phyloP scores from a whole-genome alignment of 2,888 invertebrate genomes.

The Troides aeacus region DNA sequence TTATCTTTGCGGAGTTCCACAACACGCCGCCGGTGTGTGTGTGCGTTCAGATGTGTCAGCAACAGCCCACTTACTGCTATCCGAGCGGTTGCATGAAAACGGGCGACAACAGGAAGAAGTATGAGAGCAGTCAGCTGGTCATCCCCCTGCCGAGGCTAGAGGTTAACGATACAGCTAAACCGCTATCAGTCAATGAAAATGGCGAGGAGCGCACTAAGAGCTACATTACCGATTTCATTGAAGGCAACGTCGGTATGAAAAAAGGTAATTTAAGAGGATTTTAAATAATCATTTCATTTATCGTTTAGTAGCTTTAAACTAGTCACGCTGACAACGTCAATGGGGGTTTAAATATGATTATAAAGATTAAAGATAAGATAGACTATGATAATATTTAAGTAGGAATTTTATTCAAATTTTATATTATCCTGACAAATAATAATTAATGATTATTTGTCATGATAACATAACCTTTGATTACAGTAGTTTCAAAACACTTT shows the following conservation, averaged over 20 bases:
- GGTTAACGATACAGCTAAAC: slow-evolving; percentile 36
- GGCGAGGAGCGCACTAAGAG: slow-evolving; percentile 5
- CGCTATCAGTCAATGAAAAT: slow-evolving; percentile 6
- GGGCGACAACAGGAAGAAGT: slow-evolving; percentile 38
- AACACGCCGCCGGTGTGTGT: slow-evolving; percentile 57
- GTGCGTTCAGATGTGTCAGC: slow-evolving; percentile 64
- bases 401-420: too few relatives aligned
- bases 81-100: slow-evolving; percentile 62
- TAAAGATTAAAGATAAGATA: too few relatives aligned
- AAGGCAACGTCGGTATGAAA: slow-evolving; percentile 8
- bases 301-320: too few relatives aligned
- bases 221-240: slow-evolving; percentile 15
- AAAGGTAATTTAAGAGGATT: slow-evolving; percentile 2
- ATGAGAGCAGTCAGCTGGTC: slow-evolving; percentile 19
- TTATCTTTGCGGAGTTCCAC: slow-evolving; percentile 64
- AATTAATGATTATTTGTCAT: too few relatives aligned
- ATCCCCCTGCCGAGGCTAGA: slow-evolving; percentile 31
- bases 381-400: too few relatives aligned
- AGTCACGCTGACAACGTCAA: too few relatives aligned
- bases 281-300: too few relatives aligned
- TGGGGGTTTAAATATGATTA: too few relatives aligned
- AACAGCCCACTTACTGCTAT: slow-evolving; percentile 65
- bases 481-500: too few relatives aligned
- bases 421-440: too few relatives aligned
- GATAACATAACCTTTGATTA: too few relatives aligned